These are phyloP conservation scores for Crocallis elinguaria DNA, from an alignment of 2,888 invertebrate species.

Conservation along the genomic window DNA sequence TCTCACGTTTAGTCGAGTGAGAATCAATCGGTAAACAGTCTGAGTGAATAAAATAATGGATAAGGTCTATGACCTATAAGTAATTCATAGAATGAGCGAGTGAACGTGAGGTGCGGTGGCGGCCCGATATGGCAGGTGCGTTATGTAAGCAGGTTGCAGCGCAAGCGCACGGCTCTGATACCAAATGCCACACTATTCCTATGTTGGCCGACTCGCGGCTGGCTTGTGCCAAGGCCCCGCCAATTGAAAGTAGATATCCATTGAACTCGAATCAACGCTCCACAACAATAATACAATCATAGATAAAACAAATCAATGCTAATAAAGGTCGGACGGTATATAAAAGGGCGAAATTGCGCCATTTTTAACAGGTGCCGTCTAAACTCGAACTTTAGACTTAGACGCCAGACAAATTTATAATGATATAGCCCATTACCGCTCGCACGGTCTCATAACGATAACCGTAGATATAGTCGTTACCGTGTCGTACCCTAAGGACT, in stretches of 20 bases:
- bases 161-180: conserved; percentile 58
- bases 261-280: conserved; percentile 56
- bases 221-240: conserved; percentile 72
- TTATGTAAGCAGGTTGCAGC: conserved; percentile 75
- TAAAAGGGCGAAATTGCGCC: conserved; percentile 61
- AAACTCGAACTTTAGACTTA: conserved; percentile 38
- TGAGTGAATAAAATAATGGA: conserved; percentile 71
- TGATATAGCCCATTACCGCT: conserved; percentile 73
- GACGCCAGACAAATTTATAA: conserved; percentile 76
- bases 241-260: conserved; percentile 73
- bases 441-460: conserved; percentile 67
- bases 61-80: conserved; percentile 82
- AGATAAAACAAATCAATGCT: conserved; percentile 47
- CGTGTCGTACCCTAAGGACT: conserved; percentile 60
- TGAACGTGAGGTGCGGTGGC: conserved; percentile 78
- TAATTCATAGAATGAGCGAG: conserved; percentile 82
- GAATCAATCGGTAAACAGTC: conserved; percentile 54
- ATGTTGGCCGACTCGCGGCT: conserved; percentile 55
- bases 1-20: conserved; percentile 34
- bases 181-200: conserved; percentile 76
- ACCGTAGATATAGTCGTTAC: conserved; percentile 71
- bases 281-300: conserved; percentile 42
- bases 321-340: conserved; percentile 51
- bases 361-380: conserved; percentile 60
- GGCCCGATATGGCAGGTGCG: conserved; percentile 83